Evolutionary conservation across 2,113 vertebrate genomes (phyloP).

Genomic region (Neodontobutis hainanensis): DNA sequence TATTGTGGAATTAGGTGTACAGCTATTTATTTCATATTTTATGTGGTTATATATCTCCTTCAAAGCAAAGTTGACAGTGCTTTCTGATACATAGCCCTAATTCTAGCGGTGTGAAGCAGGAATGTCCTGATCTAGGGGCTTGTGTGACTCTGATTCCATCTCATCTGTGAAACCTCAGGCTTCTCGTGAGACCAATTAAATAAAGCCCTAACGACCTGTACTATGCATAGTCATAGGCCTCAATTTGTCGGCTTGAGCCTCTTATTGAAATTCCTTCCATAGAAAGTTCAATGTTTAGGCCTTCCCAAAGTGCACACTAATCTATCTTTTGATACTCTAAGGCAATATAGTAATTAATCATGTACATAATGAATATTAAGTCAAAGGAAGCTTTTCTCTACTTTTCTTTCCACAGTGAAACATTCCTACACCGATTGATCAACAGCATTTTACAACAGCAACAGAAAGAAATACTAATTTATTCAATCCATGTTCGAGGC

Average conservation of each 20-base stretch:
- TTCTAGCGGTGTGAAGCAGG: conserved; percentile 55
- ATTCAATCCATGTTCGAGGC: conserved; percentile 16
- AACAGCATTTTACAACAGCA: conserved; percentile 18
- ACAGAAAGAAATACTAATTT: conserved; percentile 14
- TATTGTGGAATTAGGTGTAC: no score
- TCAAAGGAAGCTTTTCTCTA: conserved; percentile 48
- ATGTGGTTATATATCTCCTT: conserved; percentile 58
- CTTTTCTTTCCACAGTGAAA: conserved; percentile 51
- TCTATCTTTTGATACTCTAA: conserved; percentile 69
- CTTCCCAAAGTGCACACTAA: conserved; percentile 69
- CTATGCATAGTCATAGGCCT: conserved; percentile 46
- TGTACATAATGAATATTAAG: conserved; percentile 67
- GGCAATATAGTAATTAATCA: conserved; percentile 72
- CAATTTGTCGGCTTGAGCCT: conserved; percentile 42
- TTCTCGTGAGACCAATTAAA: conserved; percentile 68
- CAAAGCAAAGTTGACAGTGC: conserved; percentile 66
- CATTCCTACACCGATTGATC: conserved; percentile 30
- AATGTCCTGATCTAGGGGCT: conserved; percentile 55
- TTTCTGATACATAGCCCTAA: conserved; percentile 70
- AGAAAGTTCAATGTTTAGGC: conserved; percentile 57
- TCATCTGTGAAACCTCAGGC: conserved; percentile 65
- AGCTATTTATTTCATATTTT: conserved; percentile 68
- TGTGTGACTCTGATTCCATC: conserved; percentile 49
- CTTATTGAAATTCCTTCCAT: conserved; percentile 66
- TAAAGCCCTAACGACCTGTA: conserved; percentile 64